Conservation (phyloP, 2,888 invertebrate species). For the Patella depressa region DNA sequence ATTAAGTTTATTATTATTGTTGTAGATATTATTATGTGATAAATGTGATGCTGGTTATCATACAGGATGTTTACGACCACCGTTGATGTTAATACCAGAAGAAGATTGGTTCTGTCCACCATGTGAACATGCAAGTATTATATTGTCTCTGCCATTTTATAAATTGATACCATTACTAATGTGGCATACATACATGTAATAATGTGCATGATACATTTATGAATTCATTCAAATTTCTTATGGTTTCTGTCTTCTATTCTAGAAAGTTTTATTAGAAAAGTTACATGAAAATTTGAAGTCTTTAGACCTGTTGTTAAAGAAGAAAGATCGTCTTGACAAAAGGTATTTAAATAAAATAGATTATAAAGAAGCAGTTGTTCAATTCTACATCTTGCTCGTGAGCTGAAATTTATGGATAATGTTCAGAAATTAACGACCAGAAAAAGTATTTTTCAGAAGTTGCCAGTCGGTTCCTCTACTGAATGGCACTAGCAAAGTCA, state of each 20-base stretch:
- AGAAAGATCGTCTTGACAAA: conserved; percentile 81
- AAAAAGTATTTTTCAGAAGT: no score
- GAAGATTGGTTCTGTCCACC: conserved; percentile 99
- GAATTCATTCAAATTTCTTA: not conserved
- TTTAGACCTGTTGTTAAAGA: conserved; percentile 68
- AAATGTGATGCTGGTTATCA: conserved; percentile 96
- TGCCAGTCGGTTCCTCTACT: no score
- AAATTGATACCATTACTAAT: not conserved
- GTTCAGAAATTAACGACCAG: no score
- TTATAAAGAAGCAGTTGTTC: no score
- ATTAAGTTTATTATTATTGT: conserved; percentile 12
- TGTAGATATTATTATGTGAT: conserved; percentile 91
- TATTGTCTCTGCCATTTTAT: not conserved
- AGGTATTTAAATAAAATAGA: conserved; percentile 66
- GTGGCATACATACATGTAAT: not conserved
- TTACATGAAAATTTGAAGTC: conserved; percentile 80
- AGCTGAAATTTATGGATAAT: no score
- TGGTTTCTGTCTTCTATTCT: conserved; percentile 27
- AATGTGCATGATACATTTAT: not conserved
- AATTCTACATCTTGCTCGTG: no score
- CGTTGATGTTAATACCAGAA: conserved; percentile 93
- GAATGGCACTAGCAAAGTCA: no score
- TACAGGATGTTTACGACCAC: conserved; percentile 93
- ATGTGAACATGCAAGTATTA: conserved; percentile 88
- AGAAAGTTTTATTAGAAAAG: conserved; percentile 77